Percentiles rank a stretch among this genome's conserved stretches.
These are phyloP conservation scores for Oxyteleia sp. DNA, from an alignment of 2,888 invertebrate species.

Conservation along the genomic window DNA sequence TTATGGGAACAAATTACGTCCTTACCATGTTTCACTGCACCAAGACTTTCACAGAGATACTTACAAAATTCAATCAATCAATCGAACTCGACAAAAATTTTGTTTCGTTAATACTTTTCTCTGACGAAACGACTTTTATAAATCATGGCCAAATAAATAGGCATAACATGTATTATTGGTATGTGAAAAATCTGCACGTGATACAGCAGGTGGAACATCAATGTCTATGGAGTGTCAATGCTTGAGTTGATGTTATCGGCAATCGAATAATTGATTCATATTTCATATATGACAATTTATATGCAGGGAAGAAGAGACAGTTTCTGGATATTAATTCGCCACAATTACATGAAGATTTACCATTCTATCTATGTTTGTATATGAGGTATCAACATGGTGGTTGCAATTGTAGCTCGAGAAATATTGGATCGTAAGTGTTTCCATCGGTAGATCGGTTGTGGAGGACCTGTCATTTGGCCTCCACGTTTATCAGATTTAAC, in stretches of 20 bases:
- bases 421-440: not conserved
- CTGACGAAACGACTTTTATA: not conserved
- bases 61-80: too few relatives aligned
- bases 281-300: not conserved
- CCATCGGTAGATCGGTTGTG: not conserved
- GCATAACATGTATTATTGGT: not conserved
- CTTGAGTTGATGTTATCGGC: not conserved
- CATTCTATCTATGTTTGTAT: not conserved
- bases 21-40: not conserved
- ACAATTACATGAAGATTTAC: not conserved
- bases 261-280: not conserved
- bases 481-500: not conserved
- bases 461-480: not conserved
- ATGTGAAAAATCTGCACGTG: not conserved
- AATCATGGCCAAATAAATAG: not conserved
- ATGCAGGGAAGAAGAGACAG: not conserved
- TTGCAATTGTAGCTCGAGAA: not conserved
- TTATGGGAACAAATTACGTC: not conserved
- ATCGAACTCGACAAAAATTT: not conserved
- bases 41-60: not conserved
- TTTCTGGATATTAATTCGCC: not conserved
- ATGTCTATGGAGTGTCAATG: not conserved
- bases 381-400: conserved; percentile 1
- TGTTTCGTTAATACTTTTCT: not conserved
- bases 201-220: not conserved